Evolutionary conservation across 1,140 invertebrate genomes (phyloP), one percentile per base, ranked within the genome.

Genomic region (Tetramorium simillimum): DNA sequence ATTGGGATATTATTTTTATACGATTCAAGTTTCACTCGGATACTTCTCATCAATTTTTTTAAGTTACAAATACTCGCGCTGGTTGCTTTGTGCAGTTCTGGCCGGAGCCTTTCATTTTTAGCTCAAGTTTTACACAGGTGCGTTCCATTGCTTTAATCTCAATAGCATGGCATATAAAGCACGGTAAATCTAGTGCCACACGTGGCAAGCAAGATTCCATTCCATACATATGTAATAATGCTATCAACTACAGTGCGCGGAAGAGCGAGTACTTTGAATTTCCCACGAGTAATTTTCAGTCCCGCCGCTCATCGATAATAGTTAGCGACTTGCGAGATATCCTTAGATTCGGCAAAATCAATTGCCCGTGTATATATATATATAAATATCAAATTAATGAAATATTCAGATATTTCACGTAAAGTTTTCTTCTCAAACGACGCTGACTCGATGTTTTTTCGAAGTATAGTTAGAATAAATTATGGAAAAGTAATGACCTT

Each of bases 251-350:
- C 9, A 51, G 21, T 16, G 2, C 24, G 12, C 43, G 21, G n/a
- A 72, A 51, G 37, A 82, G 24, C 58, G 24, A 85, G 67, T 67
- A 43, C 28, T 40, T 28, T 3, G 18, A 78, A 67, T 85, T 85
- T 76, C 84, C 49, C 84, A 77, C 46, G 84, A 67, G 60, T 65
- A 65, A 85, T 77, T 63, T 76, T 70, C 62, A 7, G n/a, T 16
- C 14, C 2, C n/a, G 14, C 7, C 33, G 9, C 40, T 80, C 60
- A 43, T 69, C 65, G 49, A 56, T 70, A 70, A 70, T 56, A 6
- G 5, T 56, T 56, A n/a, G 49, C 24, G 24, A 56, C 12, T 3
- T 18, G 1, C 16, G n/a, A 21, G 24, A 43, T 43, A 9, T 62
- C 24, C 16, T 70, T 56, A 56, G 5, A 56, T 63, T 63, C 40